Evolutionary conservation across 2,797 vertebrate genomes (phyloP).

Genomic region (Novumbra hubbsi): DNA sequence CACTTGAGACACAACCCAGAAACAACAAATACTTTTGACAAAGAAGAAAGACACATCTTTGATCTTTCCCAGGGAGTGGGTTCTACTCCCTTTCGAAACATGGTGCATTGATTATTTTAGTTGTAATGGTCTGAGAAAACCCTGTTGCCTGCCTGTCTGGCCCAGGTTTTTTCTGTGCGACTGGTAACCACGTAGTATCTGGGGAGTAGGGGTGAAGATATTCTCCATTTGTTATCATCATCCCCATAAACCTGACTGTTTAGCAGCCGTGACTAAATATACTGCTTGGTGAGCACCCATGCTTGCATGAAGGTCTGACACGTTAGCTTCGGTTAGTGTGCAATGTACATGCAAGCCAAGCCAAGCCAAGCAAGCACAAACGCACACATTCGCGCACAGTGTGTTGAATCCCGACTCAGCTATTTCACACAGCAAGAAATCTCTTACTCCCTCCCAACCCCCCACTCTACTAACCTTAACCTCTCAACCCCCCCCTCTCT

Average conservation of each 20-base stretch:
- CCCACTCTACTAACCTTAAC: too few species aligned
- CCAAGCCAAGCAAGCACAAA: conserved; percentile 18
- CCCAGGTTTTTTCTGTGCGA: not conserved
- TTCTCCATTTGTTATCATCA: conserved; percentile 76
- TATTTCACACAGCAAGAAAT: conserved; percentile 1
- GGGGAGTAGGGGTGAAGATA: conserved; percentile 58
- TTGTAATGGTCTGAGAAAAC: not conserved
- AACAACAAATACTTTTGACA: not conserved
- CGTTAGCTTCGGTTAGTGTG: conserved; percentile 71
- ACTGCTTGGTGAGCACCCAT: too few species aligned
- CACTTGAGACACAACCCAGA: not conserved
- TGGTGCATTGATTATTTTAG: not conserved
- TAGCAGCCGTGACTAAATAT: conserved; percentile 74
- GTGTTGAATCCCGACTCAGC: not conserved
- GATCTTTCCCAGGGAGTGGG: conserved; percentile 6
- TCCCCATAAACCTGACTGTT: conserved; percentile 67
- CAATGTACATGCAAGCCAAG: conserved; percentile 57
- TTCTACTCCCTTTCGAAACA: not conserved
- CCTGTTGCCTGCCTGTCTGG: not conserved
- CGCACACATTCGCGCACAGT: conserved; percentile 9
- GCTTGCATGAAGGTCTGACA: conserved; percentile 49
- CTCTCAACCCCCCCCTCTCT: too few species aligned
- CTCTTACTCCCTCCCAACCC: not conserved
- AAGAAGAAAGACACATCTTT: not conserved
- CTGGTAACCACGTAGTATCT: conserved; percentile 24